Evolutionary conservation across 1,140 invertebrate genomes (phyloP).

Genomic region (Scaptodrosophila lebanonensis): DNA sequence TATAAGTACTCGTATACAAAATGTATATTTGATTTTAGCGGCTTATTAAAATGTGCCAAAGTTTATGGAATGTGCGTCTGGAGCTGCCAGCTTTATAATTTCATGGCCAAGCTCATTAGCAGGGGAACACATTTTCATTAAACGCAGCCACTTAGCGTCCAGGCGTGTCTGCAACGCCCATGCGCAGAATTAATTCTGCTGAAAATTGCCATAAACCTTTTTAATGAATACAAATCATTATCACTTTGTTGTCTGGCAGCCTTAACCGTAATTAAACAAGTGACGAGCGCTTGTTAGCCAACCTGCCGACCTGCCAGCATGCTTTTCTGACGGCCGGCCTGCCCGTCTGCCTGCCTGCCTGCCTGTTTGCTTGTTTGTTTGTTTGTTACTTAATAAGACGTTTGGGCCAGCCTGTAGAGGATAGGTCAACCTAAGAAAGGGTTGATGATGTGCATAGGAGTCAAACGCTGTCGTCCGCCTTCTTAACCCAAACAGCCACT

Average conservation of each 20-base stretch:
- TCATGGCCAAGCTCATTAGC: no score
- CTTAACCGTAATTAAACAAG: constrained; percentile 66
- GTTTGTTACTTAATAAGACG: constrained; percentile 68
- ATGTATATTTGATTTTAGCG: no score
- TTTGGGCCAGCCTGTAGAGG: constrained; percentile 20
- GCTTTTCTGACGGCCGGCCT: background rate
- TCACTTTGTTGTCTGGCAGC: constrained; percentile 65
- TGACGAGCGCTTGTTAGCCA: constrained; percentile 4
- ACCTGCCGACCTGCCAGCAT: no score
- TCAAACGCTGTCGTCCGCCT: no score
- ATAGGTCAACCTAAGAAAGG: constrained; percentile 65
- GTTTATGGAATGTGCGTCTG: no score
- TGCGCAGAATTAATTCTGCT: constrained; percentile 60
- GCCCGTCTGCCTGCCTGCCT: constrained; percentile 5
- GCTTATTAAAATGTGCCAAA: no score
- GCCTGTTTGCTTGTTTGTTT: constrained; percentile 9
- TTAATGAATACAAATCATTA: constrained; percentile 75
- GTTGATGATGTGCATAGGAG: no score
- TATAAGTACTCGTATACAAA: no score
- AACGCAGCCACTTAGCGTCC: constrained; percentile 39
- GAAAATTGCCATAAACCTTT: constrained; percentile 73
- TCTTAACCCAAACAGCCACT: no score
- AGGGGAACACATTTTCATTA: constrained; percentile 35
- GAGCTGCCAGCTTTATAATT: no score
- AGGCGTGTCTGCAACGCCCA: constrained; percentile 1